Percentiles rank a stretch among this genome's conserved stretches.
Evolutionary conservation across 2,113 vertebrate species (phyloP).

Genomic region (Vireo altiloquus): DNA sequence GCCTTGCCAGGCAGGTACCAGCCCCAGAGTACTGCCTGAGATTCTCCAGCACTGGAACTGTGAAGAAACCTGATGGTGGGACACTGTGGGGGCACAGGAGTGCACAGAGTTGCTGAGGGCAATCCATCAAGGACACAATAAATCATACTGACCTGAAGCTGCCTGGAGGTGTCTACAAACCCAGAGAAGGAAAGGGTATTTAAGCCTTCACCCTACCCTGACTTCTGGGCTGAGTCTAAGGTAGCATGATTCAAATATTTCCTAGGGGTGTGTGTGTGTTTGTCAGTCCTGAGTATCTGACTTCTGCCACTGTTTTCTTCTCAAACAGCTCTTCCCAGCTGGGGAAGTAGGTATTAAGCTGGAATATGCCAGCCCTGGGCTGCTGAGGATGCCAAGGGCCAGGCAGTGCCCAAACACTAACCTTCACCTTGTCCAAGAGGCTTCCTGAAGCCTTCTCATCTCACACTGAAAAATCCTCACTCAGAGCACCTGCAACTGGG

Average conservation of each 20-base stretch:
- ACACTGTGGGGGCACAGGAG: neutral
- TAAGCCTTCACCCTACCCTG: neutral
- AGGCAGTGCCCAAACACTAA: neutral
- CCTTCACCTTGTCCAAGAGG: neutral
- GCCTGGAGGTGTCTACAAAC: neutral
- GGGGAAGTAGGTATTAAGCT: neutral
- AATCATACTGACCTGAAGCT: neutral
- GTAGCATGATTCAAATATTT: neutral
- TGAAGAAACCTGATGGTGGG: neutral
- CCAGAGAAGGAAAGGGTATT: neutral
- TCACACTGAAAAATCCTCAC: neutral
- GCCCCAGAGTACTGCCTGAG: neutral
- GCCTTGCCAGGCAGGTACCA: too few relatives aligned
- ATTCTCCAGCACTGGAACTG: neutral
- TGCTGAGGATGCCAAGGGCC: neutral
- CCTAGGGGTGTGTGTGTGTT: neutral
- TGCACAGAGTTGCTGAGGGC: neutral
- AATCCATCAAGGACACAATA: neutral
- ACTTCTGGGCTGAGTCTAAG: neutral
- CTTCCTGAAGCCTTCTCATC: neutral
- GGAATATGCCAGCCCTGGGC: neutral
- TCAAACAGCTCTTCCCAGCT: neutral
- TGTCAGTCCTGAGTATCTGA: neutral
- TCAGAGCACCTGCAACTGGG: neutral
- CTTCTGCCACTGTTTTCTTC: neutral